These are phyloP conservation scores for Hypanus sabinus DNA, from an alignment of 2,113 vertebrate species.

Conservation along the genomic window DNA sequence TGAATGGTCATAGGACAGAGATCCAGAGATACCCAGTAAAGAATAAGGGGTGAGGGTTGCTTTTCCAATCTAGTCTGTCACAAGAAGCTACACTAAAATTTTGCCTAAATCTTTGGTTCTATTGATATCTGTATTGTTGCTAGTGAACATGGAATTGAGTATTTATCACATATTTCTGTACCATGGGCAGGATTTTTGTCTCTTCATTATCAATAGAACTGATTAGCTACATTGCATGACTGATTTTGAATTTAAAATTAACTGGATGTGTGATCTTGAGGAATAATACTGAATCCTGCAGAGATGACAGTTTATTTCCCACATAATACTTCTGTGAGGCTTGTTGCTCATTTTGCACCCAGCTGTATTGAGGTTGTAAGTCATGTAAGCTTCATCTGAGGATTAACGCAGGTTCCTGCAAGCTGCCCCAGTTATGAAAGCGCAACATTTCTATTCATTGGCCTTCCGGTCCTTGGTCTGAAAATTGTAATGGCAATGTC, in stretches of 20 bases:
- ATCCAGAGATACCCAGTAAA: too few relatives aligned
- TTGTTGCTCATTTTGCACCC: not conserved
- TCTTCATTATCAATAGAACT: not conserved
- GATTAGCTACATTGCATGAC: not conserved
- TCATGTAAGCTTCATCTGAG: not conserved
- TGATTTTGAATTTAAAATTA: not conserved
- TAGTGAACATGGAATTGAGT: not conserved
- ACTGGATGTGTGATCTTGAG: not conserved
- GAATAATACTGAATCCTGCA: not conserved
- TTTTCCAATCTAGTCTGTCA: too few relatives aligned
- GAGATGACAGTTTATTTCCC: not conserved
- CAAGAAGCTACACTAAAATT: not conserved
- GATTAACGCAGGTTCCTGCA: not conserved
- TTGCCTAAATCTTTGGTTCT: not conserved
- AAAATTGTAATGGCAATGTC: not conserved
- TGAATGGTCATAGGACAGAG: too few relatives aligned
- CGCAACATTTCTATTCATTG: not conserved
- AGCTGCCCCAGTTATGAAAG: not conserved
- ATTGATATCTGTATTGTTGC: not conserved
- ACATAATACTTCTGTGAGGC: not conserved
- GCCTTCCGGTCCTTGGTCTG: not conserved
- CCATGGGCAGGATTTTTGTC: not conserved
- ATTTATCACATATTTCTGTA: not conserved
- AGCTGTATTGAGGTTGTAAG: not conserved
- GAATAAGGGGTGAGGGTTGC: too few relatives aligned